Evolutionary conservation across 1,140 invertebrate species (phyloP).

Genomic region (Microplitis demolitor): DNA sequence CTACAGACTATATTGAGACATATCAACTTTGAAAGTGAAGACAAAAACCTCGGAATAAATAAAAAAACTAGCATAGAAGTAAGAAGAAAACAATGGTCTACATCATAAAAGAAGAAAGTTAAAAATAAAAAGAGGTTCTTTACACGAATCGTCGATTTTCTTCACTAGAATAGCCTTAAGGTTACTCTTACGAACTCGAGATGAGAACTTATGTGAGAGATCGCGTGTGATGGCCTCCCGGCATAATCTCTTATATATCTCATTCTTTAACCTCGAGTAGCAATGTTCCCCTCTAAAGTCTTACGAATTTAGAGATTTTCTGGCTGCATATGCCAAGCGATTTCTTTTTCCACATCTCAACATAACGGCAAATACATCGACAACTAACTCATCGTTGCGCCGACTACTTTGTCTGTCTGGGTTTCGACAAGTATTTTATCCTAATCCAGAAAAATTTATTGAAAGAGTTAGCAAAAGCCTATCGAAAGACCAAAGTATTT

Average conservation of each 20-base stretch:
- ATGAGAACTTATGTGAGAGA: slow-evolving; percentile 18
- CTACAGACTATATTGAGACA: neutral
- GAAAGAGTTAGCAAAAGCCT: neutral
- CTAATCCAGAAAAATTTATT: neutral
- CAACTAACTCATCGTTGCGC: too few species aligned
- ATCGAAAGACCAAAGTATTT: slow-evolving; percentile 10
- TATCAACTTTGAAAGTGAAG: neutral
- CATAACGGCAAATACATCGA: neutral
- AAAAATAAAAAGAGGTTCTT: neutral
- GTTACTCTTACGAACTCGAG: neutral
- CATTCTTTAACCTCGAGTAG: neutral
- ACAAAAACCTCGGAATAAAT: neutral
- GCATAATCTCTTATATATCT: slow-evolving; percentile 12
- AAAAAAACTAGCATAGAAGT: neutral
- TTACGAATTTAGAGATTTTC: slow-evolving; percentile 10
- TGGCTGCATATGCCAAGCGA: neutral
- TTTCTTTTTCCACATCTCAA: neutral
- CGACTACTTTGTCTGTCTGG: neutral
- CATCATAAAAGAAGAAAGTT: neutral
- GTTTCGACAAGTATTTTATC: neutral
- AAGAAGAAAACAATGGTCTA: neutral
- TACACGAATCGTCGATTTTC: slow-evolving; percentile 19
- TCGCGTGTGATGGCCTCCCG: slow-evolving; percentile 17
- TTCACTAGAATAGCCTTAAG: neutral
- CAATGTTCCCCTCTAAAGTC: neutral